phyloP scores from a whole-genome alignment of 2,888 invertebrate genomes.

The Tanypteryx hageni region DNA sequence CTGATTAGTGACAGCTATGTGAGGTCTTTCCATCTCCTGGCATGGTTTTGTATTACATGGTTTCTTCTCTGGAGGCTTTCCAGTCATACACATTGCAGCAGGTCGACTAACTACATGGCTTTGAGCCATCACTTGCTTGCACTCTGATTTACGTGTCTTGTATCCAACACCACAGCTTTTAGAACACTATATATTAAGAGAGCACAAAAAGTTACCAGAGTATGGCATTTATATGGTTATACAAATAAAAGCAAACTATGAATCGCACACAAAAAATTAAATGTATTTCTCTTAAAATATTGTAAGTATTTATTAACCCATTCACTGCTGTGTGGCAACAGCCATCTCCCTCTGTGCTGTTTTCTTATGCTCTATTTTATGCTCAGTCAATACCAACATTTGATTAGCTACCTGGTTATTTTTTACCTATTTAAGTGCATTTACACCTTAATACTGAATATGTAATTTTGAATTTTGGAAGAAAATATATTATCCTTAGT shows the following conservation, averaged over 20 bases:
- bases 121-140: slow-evolving; percentile 95
- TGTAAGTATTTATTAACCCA: not conserved
- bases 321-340: not conserved
- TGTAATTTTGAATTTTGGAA: too few relatives aligned
- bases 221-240: not conserved
- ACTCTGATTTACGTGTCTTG: slow-evolving; percentile 87
- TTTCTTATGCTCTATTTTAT: too few relatives aligned
- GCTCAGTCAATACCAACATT: too few relatives aligned
- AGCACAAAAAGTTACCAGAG: not conserved
- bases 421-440: too few relatives aligned
- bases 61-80: slow-evolving; percentile 86
- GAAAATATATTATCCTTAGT: too few relatives aligned
- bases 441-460: too few relatives aligned
- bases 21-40: slow-evolving; percentile 83
- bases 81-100: slow-evolving; percentile 84
- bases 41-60: slow-evolving; percentile 92
- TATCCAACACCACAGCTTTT: slow-evolving; percentile 95
- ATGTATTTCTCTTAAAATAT: not conserved
- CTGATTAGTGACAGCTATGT: slow-evolving; percentile 85
- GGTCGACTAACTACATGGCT: slow-evolving; percentile 91
- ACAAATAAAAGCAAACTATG: slow-evolving; percentile 24
- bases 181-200: slow-evolving; percentile 82
- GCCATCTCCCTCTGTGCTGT: too few relatives aligned
- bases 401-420: too few relatives aligned
- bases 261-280: not conserved